These are phyloP conservation scores for Puma concolor DNA, from an alignment of 2,113 vertebrate species.

Conservation along the genomic window DNA sequence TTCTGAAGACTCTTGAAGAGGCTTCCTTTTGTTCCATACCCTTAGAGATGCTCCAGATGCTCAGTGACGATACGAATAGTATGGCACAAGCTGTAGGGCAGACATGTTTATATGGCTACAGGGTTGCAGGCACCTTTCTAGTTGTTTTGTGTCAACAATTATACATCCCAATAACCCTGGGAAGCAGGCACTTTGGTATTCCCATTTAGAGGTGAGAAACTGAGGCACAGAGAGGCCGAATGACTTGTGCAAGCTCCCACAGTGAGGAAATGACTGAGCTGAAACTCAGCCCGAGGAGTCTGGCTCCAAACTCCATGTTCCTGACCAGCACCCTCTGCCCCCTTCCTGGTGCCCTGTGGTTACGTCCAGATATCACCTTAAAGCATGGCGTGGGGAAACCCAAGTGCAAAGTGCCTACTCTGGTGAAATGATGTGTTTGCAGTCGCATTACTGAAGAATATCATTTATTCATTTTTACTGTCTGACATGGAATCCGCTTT, in stretches of 20 bases:
- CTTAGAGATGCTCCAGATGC: too few species aligned
- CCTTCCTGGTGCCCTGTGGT: rapidly evolving
- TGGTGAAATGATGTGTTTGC: not conserved
- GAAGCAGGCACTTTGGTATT: too few species aligned
- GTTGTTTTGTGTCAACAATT: not conserved
- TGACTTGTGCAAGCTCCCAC: not conserved
- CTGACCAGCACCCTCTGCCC: too few species aligned
- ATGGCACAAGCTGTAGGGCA: too few species aligned
- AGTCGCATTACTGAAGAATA: not conserved
- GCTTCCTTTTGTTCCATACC: not conserved
- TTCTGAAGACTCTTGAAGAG: not conserved
- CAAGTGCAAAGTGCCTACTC: not conserved
- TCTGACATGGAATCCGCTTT: not conserved
- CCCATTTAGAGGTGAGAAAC: not conserved
- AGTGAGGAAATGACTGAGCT: not conserved
- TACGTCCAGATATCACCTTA: not conserved
- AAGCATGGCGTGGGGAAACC: rapidly evolving
- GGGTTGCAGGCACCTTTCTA: rapidly evolving
- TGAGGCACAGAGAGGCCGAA: not conserved
- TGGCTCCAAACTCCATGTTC: not conserved
- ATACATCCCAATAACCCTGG: not conserved
- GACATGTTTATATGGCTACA: not conserved
- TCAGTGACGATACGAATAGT: not conserved
- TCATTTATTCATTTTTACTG: not conserved
- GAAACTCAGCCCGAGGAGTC: not conserved